Base-by-base conservation (phyloP, 2,797 vertebrate genomes). In the Acanthurus lineatus region DNA sequence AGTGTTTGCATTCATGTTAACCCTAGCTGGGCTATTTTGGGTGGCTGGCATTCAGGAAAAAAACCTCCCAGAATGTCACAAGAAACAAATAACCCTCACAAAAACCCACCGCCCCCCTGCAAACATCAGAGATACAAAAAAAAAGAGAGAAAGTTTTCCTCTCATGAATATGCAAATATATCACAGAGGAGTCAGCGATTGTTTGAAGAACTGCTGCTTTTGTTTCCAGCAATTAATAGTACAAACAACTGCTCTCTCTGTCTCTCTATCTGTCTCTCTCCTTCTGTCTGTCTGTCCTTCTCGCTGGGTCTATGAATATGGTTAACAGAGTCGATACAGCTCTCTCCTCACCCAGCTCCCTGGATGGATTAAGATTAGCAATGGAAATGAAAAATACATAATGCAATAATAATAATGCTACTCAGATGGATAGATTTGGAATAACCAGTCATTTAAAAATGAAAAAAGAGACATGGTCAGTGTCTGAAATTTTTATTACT, bases 201-300 rank as follows among this genome's bases (percentile, higher is more conserved):
- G 91, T 95, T 95, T 95, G 92, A 93, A 93, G 94, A 95, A 92
- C 86, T 82, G 86, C 87, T 82, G 89, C 89, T 94, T 93, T 95
- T 94, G 91, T 95, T 93, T 95, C 83, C 73, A 81, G 90, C 92
- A 94, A 95, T 95, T 96, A 95, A 94, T 92, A 94, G 92, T 85
- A 88, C 93, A 95, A 95, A 96, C 92, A 94, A 92, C 89, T 85
- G 81, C 84, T 77, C 75, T 84, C 77, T 85, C 68, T 25, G 69
- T 76, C 4, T 42, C 3, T 32, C 9, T 32, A 19, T 49, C 17
- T 78, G n/a, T n/a, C n/a, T n/a, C n/a, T n/a, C n/a, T n/a, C n/a
- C n/a, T n/a, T n/a, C n/a, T n/a, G n/a, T 38, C 66, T 57, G 19
- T 64, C 20, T 58, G 35, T 69, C 48, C 25, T 3, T 40, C n/a